Evolutionary conservation across 2,113 vertebrate genomes (phyloP).

Genomic region (Aldabrachelys gigantea): DNA sequence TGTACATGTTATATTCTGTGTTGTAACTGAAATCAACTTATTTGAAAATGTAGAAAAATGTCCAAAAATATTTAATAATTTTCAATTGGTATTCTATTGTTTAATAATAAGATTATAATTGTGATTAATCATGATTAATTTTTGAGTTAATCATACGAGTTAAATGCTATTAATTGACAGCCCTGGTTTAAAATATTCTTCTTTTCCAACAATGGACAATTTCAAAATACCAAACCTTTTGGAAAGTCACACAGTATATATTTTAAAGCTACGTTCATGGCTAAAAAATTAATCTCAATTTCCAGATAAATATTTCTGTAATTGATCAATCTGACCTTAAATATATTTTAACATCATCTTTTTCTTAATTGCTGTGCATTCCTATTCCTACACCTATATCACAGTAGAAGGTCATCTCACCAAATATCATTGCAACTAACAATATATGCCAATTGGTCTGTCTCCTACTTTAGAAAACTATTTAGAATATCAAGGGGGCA

Average conservation of each 20-base stretch:
- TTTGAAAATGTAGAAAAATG: too few species aligned
- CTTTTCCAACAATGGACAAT: neutral
- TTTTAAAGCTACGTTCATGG: neutral
- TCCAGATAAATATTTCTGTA: neutral
- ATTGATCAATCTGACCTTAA: neutral
- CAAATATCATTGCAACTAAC: neutral
- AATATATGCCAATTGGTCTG: neutral
- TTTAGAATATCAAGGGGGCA: neutral
- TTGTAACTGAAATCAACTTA: too few species aligned
- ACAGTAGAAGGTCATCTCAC: neutral
- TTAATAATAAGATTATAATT: too few species aligned
- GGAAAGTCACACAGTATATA: accelerated
- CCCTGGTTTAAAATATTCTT: neutral
- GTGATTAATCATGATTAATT: too few species aligned
- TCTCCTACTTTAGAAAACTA: neutral
- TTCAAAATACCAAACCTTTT: neutral
- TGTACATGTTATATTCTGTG: too few species aligned
- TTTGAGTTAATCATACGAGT: too few species aligned
- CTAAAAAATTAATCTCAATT: neutral
- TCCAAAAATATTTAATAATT: too few species aligned
- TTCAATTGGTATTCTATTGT: too few species aligned
- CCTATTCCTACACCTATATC: neutral
- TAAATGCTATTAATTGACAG: too few species aligned
- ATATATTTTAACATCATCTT: neutral
- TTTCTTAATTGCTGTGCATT: neutral